phyloP scores from a whole-genome alignment of 2,797 vertebrate genomes.

The Crypturellus tataupa region DNA sequence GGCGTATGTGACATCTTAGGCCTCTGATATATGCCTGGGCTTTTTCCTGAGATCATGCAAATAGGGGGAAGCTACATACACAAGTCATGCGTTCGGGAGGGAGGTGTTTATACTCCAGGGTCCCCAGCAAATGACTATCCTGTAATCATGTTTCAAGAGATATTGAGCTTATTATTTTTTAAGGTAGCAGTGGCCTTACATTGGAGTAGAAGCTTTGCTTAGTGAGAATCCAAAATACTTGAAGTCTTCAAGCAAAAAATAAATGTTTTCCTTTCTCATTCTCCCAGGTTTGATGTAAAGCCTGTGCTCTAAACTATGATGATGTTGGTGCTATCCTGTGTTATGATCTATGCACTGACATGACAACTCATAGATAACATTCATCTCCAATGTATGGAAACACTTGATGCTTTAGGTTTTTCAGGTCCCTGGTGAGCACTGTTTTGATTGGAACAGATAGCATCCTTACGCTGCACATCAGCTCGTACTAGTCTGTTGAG shows the following conservation, averaged over 20 bases:
- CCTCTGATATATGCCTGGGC: neutral
- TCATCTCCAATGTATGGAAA: neutral
- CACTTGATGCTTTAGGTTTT: neutral
- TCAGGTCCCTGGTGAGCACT: neutral
- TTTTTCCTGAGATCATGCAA: neutral
- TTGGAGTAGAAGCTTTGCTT: neutral
- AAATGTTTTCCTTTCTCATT: conserved; percentile 7
- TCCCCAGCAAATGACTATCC: neutral
- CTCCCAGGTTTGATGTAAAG: neutral
- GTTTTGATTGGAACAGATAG: neutral
- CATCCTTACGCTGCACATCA: neutral
- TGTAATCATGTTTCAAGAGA: neutral
- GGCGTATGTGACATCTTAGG: neutral
- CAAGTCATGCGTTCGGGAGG: neutral
- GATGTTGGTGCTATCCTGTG: neutral
- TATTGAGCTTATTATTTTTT: neutral
- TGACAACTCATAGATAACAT: neutral
- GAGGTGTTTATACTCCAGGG: neutral
- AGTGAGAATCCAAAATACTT: neutral
- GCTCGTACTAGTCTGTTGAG: neutral
- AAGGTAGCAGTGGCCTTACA: neutral
- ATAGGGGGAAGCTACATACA: neutral
- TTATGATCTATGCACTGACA: neutral
- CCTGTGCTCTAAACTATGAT: neutral
- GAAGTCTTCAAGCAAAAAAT: neutral